These are phyloP conservation scores for Bolborhynchus lineola DNA, from an alignment of 2,113 vertebrate genomes.

Conservation along the genomic window DNA sequence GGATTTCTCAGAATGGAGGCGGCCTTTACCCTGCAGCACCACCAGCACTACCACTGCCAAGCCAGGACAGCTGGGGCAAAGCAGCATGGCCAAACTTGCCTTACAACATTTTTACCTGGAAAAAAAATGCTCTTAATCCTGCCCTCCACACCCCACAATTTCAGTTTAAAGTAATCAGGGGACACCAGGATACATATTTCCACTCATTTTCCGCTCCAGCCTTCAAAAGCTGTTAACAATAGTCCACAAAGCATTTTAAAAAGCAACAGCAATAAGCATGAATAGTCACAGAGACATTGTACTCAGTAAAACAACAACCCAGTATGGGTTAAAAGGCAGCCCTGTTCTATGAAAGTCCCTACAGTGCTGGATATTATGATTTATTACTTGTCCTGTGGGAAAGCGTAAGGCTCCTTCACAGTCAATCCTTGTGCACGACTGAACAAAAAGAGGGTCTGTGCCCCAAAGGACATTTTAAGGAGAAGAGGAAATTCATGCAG, in stretches of 20 bases:
- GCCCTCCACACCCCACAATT: background rate
- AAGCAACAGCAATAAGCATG: background rate
- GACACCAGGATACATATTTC: background rate
- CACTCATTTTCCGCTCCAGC: background rate
- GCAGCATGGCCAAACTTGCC: rapidly evolving
- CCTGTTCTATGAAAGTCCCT: background rate
- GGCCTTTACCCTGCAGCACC: background rate
- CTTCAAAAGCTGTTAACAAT: background rate
- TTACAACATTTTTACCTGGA: background rate
- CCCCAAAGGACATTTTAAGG: background rate
- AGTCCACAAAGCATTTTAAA: background rate
- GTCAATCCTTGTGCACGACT: rapidly evolving
- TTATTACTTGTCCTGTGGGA: background rate
- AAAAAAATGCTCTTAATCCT: background rate
- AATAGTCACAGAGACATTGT: background rate
- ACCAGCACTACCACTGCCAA: rapidly evolving
- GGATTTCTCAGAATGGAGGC: background rate
- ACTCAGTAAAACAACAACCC: background rate
- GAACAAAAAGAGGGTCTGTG: background rate
- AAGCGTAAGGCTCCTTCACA: background rate
- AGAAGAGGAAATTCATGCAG: background rate
- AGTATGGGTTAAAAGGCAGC: background rate
- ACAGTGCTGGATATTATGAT: background rate
- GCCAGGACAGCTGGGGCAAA: rapidly evolving
- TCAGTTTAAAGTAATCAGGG: background rate